A percentile compares a stretch with the other conserved stretches of the same genome.
Evolutionary conservation across 2,797 vertebrate genomes (phyloP).

Genomic region (Clarias fuscus): DNA sequence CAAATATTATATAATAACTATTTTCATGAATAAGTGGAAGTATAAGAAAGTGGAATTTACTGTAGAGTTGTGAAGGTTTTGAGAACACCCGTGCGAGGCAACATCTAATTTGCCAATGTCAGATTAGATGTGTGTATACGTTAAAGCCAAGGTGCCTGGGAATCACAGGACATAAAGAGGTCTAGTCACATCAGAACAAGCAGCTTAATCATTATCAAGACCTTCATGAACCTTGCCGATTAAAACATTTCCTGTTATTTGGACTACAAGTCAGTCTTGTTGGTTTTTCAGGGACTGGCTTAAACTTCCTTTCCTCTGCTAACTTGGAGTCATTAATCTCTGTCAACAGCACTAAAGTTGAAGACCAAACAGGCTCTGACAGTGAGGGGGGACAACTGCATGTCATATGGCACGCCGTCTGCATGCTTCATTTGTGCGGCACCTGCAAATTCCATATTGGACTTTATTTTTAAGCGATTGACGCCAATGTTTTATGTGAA

Average conservation of each 20-base stretch:
- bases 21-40: too few relatives aligned
- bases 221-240: conserved; percentile 61
- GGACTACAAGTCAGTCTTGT: conserved; percentile 62
- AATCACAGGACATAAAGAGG: conserved; percentile 36
- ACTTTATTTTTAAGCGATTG: not conserved
- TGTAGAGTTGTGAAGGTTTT: not conserved
- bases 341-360: conserved; percentile 10
- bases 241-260: conserved; percentile 66
- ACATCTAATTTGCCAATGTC: conserved; percentile 31
- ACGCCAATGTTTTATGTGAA: not conserved
- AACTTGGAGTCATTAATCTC: conserved; percentile 42
- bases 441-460: conserved; percentile 16
- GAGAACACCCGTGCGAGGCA: conserved; percentile 1
- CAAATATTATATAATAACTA: not conserved
- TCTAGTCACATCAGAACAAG: not conserved
- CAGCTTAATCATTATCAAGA: conserved; percentile 53
- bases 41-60: not conserved
- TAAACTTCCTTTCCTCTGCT: conserved; percentile 14
- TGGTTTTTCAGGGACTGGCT: not conserved
- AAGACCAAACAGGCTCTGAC: conserved; percentile 24
- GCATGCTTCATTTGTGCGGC: not conserved
- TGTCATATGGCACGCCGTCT: not conserved
- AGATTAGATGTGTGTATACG: conserved; percentile 36
- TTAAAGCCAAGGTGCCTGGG: not conserved
- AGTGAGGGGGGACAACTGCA: not conserved